Conservation (phyloP, 1,140 invertebrate genomes). For the Leptestheria dahalacensis region DNA sequence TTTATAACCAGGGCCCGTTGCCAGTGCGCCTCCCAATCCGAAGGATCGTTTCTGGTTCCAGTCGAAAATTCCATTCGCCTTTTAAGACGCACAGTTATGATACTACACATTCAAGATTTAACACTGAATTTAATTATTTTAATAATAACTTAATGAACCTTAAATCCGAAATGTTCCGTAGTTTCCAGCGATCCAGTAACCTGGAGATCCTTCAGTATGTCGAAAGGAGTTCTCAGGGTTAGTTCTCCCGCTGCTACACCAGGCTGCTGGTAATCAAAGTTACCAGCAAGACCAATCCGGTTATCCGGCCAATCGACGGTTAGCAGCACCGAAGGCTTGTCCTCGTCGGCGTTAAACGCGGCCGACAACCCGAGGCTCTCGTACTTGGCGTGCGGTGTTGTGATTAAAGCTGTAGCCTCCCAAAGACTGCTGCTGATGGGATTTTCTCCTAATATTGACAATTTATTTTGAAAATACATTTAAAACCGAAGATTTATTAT, state of each 20-base stretch:
- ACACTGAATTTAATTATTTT: not conserved
- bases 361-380: not conserved
- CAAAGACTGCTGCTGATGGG: not conserved
- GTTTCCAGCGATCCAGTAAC: not conserved
- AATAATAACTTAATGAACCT: too few species aligned
- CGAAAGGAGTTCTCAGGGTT: conserved; percentile 6
- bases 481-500: too few species aligned
- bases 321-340: not conserved
- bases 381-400: conserved; percentile 9
- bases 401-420: conserved; percentile 2
- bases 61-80: too few species aligned
- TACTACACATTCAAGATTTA: too few species aligned
- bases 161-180: not conserved
- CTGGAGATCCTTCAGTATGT: not conserved
- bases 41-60: too few species aligned
- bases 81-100: too few species aligned
- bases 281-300: not conserved
- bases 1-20: too few species aligned
- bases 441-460: not conserved
- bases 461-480: not conserved
- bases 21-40: too few species aligned
- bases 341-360: not conserved
- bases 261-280: not conserved
- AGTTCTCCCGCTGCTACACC: not conserved
- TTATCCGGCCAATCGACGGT: conserved; percentile 12